phyloP scores from a whole-genome alignment of 2,113 vertebrate species.

The Proteles cristata region DNA sequence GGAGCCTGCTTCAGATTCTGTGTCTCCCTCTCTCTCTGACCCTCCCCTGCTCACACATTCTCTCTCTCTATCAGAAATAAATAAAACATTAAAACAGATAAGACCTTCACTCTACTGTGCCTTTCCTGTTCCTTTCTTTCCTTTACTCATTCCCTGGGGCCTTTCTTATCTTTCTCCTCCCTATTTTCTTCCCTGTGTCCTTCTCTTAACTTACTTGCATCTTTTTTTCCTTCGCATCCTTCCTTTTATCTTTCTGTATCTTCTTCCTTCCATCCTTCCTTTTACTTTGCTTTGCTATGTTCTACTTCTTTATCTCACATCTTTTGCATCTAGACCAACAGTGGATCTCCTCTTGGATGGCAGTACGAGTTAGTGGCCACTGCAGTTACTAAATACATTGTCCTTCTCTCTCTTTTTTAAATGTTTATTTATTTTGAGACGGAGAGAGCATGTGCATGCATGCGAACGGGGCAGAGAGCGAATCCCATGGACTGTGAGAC shows the following conservation, averaged over 20 bases:
- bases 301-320: background rate
- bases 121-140: background rate
- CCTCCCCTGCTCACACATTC: no score
- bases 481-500: no score
- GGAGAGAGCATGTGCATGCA: no score
- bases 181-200: background rate
- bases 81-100: no score
- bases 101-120: background rate
- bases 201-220: background rate
- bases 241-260: background rate
- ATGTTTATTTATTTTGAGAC: no score
- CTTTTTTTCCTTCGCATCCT: background rate
- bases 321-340: background rate
- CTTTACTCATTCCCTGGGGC: no score
- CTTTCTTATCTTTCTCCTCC: background rate
- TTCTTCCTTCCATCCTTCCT: background rate
- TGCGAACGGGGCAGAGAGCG: no score
- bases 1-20: no score
- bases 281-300: background rate
- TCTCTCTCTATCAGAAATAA: no score
- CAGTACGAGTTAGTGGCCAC: background rate
- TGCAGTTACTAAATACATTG: background rate
- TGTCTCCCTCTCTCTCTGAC: no score
- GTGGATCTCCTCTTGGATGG: background rate
- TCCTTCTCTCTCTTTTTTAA: no score